These are phyloP conservation scores for Sminthurinus signatus DNA, from an alignment of 1,140 invertebrate genomes.

Conservation along the genomic window DNA sequence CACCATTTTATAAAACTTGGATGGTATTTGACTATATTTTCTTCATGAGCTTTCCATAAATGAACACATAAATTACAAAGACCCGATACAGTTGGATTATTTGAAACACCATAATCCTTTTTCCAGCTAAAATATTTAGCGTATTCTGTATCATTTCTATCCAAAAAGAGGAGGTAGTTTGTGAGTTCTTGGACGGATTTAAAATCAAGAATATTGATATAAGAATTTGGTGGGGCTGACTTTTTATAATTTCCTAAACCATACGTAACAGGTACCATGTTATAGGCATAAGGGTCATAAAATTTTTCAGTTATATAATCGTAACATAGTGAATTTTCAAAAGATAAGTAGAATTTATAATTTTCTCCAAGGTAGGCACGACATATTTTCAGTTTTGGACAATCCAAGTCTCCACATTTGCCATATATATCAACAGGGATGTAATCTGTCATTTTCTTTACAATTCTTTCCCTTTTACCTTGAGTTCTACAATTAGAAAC, in stretches of 20 bases:
- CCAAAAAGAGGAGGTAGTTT: constrained; percentile 50
- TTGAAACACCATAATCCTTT: not conserved
- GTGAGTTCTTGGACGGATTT: constrained; percentile 50
- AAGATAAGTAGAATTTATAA: constrained; percentile 52
- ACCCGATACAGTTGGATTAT: too few species aligned
- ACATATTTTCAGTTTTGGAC: constrained; percentile 39
- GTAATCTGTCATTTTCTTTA: not conserved
- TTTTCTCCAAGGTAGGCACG: constrained; percentile 34
- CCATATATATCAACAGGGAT: constrained; percentile 44
- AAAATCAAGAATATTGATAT: constrained; percentile 56
- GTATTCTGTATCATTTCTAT: constrained; percentile 43
- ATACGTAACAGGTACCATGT: constrained; percentile 62
- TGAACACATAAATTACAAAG: constrained; percentile 7
- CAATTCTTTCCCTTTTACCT: not conserved
- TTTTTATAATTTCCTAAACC: constrained; percentile 53
- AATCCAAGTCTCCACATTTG: constrained; percentile 43
- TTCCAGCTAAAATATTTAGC: constrained; percentile 43
- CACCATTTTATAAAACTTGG: too few species aligned
- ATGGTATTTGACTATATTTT: too few species aligned
- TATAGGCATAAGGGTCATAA: constrained; percentile 40
- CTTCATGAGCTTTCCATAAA: not conserved
- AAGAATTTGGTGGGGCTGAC: constrained; percentile 59
- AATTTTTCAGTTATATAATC: constrained; percentile 48
- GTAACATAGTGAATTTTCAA: constrained; percentile 50
- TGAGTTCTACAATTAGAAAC: constrained; percentile 42